These are phyloP conservation scores for Clarias batrachus DNA, from an alignment of 2,113 vertebrate genomes.

Conservation along the genomic window DNA sequence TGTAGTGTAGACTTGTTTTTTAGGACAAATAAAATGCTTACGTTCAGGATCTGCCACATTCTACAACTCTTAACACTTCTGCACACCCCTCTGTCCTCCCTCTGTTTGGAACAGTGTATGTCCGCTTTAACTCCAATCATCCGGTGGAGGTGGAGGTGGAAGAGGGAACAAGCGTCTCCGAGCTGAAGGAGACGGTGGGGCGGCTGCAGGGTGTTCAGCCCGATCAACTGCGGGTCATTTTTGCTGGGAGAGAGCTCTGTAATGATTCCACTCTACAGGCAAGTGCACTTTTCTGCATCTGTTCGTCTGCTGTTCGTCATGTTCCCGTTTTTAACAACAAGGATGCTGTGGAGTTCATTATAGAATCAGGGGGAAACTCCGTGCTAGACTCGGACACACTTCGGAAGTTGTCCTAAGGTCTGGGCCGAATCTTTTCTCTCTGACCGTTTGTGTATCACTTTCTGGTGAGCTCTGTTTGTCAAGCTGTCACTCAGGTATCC, in stretches of 20 bases:
- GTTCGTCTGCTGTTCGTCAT: background rate
- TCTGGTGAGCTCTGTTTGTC: background rate
- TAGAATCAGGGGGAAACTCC: conserved; percentile 7
- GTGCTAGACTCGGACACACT: background rate
- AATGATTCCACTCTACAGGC: conserved; percentile 82
- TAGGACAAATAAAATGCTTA: background rate
- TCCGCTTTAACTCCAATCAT: conserved; percentile 83
- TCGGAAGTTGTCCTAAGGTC: background rate
- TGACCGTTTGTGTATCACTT: background rate
- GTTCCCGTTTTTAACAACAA: background rate
- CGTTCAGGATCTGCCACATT: background rate
- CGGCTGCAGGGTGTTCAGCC: conserved; percentile 77
- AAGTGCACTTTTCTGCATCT: conserved; percentile 52
- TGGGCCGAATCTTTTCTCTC: background rate
- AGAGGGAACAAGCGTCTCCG: conserved; percentile 70
- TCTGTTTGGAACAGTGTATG: conserved; percentile 73
- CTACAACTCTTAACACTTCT: background rate
- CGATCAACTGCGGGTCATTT: conserved; percentile 81
- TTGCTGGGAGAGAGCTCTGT: conserved; percentile 79
- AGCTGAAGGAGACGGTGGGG: conserved; percentile 82
- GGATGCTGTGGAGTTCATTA: background rate
- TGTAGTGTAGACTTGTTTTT: background rate
- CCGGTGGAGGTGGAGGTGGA: conserved; percentile 78
- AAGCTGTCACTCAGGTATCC: background rate
- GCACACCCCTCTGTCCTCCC: background rate